Evolutionary conservation across 2,888 invertebrate genomes (phyloP).

Genomic region (Diabrotica balteata): DNA sequence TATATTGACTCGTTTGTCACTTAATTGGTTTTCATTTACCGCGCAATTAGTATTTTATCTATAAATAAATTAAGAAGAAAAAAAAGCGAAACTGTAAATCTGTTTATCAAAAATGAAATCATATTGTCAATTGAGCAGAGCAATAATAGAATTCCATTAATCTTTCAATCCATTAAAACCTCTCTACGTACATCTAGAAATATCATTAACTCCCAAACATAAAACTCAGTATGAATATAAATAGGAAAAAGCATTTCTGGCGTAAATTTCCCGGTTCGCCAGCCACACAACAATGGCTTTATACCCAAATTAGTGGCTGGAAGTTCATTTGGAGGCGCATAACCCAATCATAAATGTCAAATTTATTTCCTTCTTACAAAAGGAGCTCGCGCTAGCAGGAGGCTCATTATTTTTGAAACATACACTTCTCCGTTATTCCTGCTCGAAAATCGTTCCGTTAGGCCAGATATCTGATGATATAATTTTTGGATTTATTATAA

Average conservation of each 20-base stretch:
- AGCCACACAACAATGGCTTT: conserved; percentile 20
- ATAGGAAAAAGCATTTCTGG: conserved; percentile 15
- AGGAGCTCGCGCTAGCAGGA: conserved; percentile 23
- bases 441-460: background rate
- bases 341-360: conserved; percentile 29
- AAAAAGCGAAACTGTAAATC: no score
- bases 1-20: no score
- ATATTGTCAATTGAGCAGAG: background rate
- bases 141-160: background rate
- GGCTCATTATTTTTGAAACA: conserved; percentile 31
- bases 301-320: conserved; percentile 23
- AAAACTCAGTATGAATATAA: conserved; percentile 23
- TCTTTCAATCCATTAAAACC: background rate
- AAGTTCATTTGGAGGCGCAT: conserved; percentile 22
- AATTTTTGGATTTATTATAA: no score
- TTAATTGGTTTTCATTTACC: no score
- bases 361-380: conserved; percentile 26
- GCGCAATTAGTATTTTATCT: no score
- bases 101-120: background rate
- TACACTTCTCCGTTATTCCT: conserved; percentile 15
- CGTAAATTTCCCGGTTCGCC: conserved; percentile 7
- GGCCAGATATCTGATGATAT: background rate
- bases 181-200: conserved; percentile 5
- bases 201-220: conserved; percentile 7
- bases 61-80: no score